Conservation (phyloP, 2,888 invertebrate genomes). For the Cheilosia vernalis region DNA sequence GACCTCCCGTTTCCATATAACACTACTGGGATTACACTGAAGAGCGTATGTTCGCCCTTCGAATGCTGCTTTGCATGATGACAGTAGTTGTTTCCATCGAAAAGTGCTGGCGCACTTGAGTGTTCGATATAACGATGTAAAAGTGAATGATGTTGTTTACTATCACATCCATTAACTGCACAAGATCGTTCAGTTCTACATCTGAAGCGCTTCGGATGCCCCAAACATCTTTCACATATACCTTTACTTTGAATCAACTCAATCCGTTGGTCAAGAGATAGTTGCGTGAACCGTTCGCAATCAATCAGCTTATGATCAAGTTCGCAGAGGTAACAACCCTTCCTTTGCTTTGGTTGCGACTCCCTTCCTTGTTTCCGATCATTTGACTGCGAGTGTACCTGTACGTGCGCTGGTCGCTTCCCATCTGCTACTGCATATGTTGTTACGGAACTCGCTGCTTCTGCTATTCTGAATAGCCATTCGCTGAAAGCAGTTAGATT, state of each 20-base stretch:
- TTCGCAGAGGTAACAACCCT: background rate
- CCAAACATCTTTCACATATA: conserved; percentile 8
- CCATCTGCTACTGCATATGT: conserved; percentile 14
- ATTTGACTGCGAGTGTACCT: background rate
- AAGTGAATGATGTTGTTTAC: conserved; percentile 17
- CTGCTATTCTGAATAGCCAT: conserved; percentile 61
- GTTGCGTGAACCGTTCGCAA: conserved; percentile 1
- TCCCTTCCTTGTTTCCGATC: background rate
- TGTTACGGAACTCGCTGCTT: conserved; percentile 45
- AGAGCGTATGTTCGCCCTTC: background rate
- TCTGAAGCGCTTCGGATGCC: background rate
- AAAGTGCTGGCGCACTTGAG: background rate
- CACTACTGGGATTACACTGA: conserved; percentile 1
- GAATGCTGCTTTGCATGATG: background rate
- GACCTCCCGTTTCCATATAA: conserved; percentile 4
- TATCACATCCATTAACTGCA: conserved; percentile 9
- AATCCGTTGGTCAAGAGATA: background rate
- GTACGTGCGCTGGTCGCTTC: conserved; percentile 15
- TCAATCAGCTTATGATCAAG: background rate
- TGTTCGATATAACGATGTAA: background rate
- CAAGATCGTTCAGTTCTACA: conserved; percentile 3
- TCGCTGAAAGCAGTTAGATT: conserved; percentile 40
- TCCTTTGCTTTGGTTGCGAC: background rate
- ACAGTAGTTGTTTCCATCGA: background rate
- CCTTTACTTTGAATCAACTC: background rate